Base-by-base conservation (phyloP, 2,113 vertebrate species). In the Turnix velox region DNA sequence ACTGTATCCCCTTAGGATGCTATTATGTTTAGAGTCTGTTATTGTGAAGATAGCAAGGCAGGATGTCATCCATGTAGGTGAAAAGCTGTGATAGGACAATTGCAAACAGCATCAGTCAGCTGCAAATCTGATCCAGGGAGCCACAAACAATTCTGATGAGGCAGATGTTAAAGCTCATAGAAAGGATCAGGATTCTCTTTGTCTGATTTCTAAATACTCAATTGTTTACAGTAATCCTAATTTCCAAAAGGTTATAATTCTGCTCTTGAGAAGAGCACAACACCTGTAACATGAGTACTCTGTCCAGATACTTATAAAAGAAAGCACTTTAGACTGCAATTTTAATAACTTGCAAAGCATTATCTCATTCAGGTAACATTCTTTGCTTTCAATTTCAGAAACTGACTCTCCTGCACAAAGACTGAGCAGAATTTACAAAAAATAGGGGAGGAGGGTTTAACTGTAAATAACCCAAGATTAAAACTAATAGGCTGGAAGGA, bases 21-120 rank as follows among this genome's bases (percentile, higher is more conserved):
- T 58, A 73, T 88, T 91, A 76, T 93, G 91, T 95, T 97, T 96
- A 81, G 91, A 95, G 82, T 73, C 84, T 95, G 95, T 68, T 76
- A 1, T 58, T 91, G 94, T 95, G 89, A 87, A 95, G 97, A 97
- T 84, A 96, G 84, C 54, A 61, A 85, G 91, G 43, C 91, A 94
- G 93, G 94, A 95, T 94, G 87, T 84, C 68, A 77, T 16, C 37
- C 62, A 63, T 79, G 74, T 85, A 80, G 87, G 92, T 80, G 93
- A 95, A 95, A 93, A 92, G 87, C 79, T 62, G 12, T 1, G 6
- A 87, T 18, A 87, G 69, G 27, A 62, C 73, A 72, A 43, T 9
- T 73, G 82, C 54, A 51, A 84, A 68, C 40, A 39, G 27, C 25
- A 25, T 30, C 54, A 78, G 35, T 46, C 90, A 65, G 90, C 52